Evolutionary conservation across 1,140 invertebrate species (phyloP), one percentile per base, ranked within the genome.

Genomic region (Campodea augens): DNA sequence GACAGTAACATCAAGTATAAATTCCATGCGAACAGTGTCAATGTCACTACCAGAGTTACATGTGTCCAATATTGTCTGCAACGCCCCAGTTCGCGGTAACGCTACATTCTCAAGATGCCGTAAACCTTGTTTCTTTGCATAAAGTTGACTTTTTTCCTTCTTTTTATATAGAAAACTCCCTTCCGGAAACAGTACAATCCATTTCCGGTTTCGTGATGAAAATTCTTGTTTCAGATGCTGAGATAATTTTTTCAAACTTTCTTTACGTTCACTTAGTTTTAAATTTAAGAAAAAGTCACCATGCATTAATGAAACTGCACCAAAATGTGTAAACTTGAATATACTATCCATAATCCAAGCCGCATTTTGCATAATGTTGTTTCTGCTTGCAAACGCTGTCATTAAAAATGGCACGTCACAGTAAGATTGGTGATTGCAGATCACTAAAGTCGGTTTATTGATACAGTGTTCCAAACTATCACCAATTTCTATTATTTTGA

Each of bases 291-390:
- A 97, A 66, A 93, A 96, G 67, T 97, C 92, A 57, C 86, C 75
- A 64, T 95, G 89, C 36, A 88, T 65, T 45, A 78, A 65, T 51
- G 89, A 92, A 51, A 95, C 84, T 48, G 89, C 71, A 3, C 92
- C 92, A 68, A 97, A 97, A 68, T 95, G 92, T 23, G 90, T 95
- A 64, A 78, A 93, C 58, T 89, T 88, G 65, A 96, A 96, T 51
- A 93, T 68, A 37, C 78, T 69, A 62, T 95, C 90, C 88, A 96
- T 95, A 52, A 97, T 86, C 92, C 92, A 97, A 76, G 90, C 85
- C 25, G 90, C 66, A 64, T 83, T 81, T 43, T 79, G 74, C 51
- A 84, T 66, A 29, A 87, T 72, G 45, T 75, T 72, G 43, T 72
- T 68, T 53, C 80, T 76, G 5, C 77, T 68, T 60, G 87, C 87